phyloP scores from a whole-genome alignment of 35 echinoderm and acorn worm genomes.

The Ophioderma brevispina region DNA sequence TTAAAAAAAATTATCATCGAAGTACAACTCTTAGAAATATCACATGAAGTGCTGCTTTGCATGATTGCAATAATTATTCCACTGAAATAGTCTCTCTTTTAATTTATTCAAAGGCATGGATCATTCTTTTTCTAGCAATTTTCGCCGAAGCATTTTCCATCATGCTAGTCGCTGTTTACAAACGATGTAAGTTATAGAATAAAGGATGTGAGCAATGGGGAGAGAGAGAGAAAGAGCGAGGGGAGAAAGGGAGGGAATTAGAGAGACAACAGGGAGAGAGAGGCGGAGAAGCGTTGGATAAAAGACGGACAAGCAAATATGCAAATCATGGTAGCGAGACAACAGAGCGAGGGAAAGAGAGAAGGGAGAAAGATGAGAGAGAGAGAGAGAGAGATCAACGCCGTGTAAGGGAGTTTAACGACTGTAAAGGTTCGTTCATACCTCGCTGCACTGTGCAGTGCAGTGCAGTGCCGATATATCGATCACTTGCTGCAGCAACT shows the following conservation, averaged over 20 bases:
- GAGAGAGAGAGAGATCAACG: neutral
- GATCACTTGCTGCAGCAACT: no score
- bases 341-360: no score
- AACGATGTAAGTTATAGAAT: neutral
- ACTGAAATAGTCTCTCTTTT: no score
- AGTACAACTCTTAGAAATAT: no score
- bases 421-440: no score
- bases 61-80: no score
- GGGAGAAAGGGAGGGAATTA: neutral
- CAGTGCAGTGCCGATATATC: no score
- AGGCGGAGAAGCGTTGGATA: neutral
- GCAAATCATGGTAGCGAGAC: neutral
- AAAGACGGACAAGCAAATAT: neutral
- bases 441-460: no score
- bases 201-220: neutral
- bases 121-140: neutral
- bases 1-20: no score
- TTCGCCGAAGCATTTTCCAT: constrained; percentile 6
- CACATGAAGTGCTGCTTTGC: no score
- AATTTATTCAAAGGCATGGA: neutral
- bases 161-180: neutral
- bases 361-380: no score
- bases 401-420: no score
- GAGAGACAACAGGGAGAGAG: neutral
- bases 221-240: neutral